Conservation (phyloP, 2,113 vertebrate genomes). For the Chelonoidis abingdonii region DNA sequence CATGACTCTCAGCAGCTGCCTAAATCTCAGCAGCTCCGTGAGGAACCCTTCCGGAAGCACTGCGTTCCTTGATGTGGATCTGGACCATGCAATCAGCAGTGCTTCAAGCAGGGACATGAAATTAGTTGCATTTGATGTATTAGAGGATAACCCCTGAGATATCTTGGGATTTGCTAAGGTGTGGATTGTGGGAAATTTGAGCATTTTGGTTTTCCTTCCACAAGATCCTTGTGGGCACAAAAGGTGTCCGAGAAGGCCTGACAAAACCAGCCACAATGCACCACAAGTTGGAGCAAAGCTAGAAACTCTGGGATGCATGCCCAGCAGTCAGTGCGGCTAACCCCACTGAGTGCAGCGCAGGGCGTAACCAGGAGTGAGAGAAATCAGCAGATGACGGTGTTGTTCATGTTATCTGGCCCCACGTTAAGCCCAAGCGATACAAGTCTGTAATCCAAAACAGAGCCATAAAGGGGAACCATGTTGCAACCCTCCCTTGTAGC, state of each 20-base stretch:
- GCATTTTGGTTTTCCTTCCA: not conserved
- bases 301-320: not conserved
- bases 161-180: not conserved
- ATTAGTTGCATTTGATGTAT: not conserved
- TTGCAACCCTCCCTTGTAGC: not conserved
- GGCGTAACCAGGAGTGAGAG: not conserved
- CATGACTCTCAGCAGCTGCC: not conserved
- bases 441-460: not conserved
- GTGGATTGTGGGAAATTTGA: not conserved
- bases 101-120: not conserved
- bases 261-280: not conserved
- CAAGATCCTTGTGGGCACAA: not conserved
- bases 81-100: not conserved
- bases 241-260: not conserved
- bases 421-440: rapidly evolving
- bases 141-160: not conserved
- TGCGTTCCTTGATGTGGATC: rapidly evolving
- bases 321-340: not conserved
- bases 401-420: not conserved
- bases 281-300: not conserved
- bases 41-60: not conserved
- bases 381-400: not conserved
- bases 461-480: not conserved
- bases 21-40: not conserved
- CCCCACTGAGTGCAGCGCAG: not conserved